These are phyloP conservation scores for Zele albiditarsus DNA, from an alignment of 2,888 invertebrate genomes.

Conservation along the genomic window DNA sequence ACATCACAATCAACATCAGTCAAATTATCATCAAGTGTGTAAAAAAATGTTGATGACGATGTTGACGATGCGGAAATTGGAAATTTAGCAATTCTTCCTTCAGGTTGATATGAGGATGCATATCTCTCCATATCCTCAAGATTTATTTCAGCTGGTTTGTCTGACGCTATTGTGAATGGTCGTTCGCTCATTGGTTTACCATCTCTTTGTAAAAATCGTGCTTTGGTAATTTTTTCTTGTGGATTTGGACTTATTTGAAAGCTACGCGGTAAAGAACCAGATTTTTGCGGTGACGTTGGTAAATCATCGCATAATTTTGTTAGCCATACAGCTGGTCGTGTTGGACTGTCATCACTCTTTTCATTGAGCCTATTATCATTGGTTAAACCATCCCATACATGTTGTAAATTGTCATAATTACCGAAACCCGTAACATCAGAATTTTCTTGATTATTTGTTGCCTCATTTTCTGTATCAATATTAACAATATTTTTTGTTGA, in stretches of 20 bases:
- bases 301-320: slow-evolving; percentile 82
- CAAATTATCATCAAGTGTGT: slow-evolving; percentile 74
- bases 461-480: slow-evolving; percentile 68
- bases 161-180: slow-evolving; percentile 83
- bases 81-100: slow-evolving; percentile 67
- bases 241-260: slow-evolving; percentile 80
- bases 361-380: slow-evolving; percentile 50
- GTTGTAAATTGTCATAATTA: slow-evolving; percentile 77
- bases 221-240: slow-evolving; percentile 72
- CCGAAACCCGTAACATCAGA: slow-evolving; percentile 73
- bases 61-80: slow-evolving; percentile 70
- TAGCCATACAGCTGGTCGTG: slow-evolving; percentile 81
- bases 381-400: slow-evolving; percentile 66
- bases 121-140: slow-evolving; percentile 80
- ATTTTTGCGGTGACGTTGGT: slow-evolving; percentile 80
- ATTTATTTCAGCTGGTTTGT: slow-evolving; percentile 80
- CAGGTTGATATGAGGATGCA: slow-evolving; percentile 66
- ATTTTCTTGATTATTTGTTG: slow-evolving; percentile 71
- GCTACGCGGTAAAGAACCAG: slow-evolving; percentile 85
- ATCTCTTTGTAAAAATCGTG: slow-evolving; percentile 76
- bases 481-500: slow-evolving; percentile 3
- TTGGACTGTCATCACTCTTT: slow-evolving; percentile 74
- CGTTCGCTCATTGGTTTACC: slow-evolving; percentile 79
- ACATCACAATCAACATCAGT: slow-evolving; percentile 73
- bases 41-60: slow-evolving; percentile 76